These are phyloP conservation scores for Leiothrix lutea DNA, from an alignment of 2,113 vertebrate species.

Conservation along the genomic window DNA sequence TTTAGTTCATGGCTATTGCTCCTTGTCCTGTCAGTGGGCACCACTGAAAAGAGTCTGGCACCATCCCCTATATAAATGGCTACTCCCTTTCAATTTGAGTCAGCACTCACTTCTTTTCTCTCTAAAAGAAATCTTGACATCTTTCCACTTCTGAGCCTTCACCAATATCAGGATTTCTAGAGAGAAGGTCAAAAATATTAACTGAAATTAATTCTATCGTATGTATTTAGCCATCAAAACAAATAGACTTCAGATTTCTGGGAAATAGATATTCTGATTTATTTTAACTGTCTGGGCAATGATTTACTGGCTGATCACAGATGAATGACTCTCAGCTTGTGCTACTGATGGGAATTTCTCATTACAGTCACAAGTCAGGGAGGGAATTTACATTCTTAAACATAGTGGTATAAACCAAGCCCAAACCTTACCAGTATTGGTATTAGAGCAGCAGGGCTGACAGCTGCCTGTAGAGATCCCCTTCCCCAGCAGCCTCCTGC, in stretches of 20 bases:
- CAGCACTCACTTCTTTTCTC: neutral
- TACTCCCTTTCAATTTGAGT: neutral
- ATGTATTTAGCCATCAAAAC: slow-evolving; percentile 5
- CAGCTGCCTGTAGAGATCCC: neutral
- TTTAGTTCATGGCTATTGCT: neutral
- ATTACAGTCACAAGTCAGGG: neutral
- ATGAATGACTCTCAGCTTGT: neutral
- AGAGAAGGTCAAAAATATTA: neutral
- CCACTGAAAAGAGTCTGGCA: neutral
- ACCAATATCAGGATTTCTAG: neutral
- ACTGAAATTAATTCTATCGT: slow-evolving; percentile 7
- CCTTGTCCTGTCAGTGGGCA: neutral
- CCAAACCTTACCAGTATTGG: neutral
- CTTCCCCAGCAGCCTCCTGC: neutral
- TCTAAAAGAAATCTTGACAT: neutral
- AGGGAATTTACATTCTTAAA: neutral
- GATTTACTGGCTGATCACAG: slow-evolving; percentile 7
- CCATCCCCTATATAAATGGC: neutral
- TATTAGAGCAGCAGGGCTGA: neutral
- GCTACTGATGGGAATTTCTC: slow-evolving; percentile 2
- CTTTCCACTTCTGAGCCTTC: neutral
- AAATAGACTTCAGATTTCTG: neutral
- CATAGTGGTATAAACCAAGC: neutral
- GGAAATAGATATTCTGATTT: slow-evolving; percentile 23
- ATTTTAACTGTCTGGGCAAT: neutral